Conservation (phyloP, 2,113 vertebrate species). For the Corapipo altera region DNA sequence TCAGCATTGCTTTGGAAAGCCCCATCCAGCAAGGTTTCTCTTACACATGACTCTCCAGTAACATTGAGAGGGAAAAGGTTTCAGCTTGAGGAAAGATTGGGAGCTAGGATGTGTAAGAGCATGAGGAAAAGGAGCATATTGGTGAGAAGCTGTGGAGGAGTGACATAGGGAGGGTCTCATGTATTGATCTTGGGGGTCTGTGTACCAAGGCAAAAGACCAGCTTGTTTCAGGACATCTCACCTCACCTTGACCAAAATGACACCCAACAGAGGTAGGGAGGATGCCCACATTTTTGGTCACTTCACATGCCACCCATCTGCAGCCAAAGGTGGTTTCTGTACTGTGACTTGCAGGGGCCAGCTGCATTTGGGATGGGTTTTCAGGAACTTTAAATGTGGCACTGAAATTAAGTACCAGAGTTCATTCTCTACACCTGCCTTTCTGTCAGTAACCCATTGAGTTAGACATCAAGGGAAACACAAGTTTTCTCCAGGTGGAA, state of each 20-base stretch:
- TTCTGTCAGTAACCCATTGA: neutral
- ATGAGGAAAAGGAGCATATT: neutral
- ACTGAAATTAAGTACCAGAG: neutral
- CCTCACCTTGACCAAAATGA: neutral
- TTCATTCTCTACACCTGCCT: slow-evolving; percentile 21
- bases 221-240: neutral
- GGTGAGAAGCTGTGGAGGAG: neutral
- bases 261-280: neutral
- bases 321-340: neutral
- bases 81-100: accelerated
- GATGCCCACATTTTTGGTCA: neutral
- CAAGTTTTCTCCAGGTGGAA: neutral
- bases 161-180: neutral
- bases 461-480: neutral
- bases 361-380: neutral
- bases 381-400: neutral
- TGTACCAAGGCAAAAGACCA: neutral
- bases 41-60: neutral
- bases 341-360: accelerated
- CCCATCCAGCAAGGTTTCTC: neutral
- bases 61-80: neutral
- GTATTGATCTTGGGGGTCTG: neutral
- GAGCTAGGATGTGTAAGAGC: neutral
- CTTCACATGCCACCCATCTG: accelerated
- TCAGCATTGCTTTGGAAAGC: neutral